phyloP scores from a whole-genome alignment of 1,140 invertebrate genomes.

The Platyscapa corneri region DNA sequence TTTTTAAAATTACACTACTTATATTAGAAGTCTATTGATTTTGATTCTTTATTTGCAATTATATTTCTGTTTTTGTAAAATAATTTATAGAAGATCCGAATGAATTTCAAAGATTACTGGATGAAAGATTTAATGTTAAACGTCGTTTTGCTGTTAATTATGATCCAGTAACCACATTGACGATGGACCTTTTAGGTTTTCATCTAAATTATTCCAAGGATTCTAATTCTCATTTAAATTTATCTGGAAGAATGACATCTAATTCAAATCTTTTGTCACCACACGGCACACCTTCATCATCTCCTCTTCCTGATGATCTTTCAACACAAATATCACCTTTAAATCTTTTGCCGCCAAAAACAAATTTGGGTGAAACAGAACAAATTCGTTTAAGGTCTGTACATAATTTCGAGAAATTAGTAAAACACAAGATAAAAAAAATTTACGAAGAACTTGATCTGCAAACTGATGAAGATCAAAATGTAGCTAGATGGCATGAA shows the following conservation, averaged over 20 bases:
- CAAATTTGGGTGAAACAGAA: background rate
- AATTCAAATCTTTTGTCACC: constrained; percentile 5
- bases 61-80: constrained; percentile 12
- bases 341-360: background rate
- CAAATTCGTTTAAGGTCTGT: background rate
- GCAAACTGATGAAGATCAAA: constrained; percentile 58
- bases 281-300: background rate
- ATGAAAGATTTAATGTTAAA: constrained; percentile 50
- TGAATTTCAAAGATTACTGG: constrained; percentile 60
- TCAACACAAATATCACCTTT: background rate
- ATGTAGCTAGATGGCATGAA: constrained; percentile 64
- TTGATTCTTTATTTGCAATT: background rate
- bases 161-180: constrained; percentile 57
- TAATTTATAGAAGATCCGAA: constrained; percentile 60
- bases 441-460: constrained; percentile 58
- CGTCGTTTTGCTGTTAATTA: constrained; percentile 51
- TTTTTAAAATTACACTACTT: background rate
- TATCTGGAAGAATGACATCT: background rate
- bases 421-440: constrained; percentile 57
- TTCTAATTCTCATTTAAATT: background rate
- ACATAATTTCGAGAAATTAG: constrained; percentile 15
- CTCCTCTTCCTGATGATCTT: background rate
- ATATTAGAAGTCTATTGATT: no score
- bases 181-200: constrained; percentile 60
- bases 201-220: constrained; percentile 48